Evolutionary conservation across 2,888 invertebrate genomes (phyloP).

Genomic region (Caenorhabditis auriculariae): DNA sequence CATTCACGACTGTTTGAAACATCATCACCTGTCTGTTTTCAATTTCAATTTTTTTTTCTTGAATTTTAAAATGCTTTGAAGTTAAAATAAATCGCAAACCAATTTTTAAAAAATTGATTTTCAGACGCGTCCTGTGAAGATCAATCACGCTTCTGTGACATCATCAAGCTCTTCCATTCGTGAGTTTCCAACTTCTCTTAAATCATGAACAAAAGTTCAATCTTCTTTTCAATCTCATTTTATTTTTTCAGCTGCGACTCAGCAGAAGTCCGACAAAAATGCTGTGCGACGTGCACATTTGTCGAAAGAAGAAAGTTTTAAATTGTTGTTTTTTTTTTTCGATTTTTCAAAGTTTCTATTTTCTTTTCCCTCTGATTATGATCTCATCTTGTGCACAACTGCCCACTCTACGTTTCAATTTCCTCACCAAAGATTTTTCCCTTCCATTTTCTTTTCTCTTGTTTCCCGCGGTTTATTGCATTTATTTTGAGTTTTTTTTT

Average conservation of each 20-base stretch:
- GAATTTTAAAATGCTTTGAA: too few species aligned
- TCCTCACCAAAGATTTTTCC: too few species aligned
- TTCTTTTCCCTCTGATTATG: too few species aligned
- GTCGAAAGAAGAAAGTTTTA: slow-evolving; percentile 26
- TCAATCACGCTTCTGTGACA: slow-evolving; percentile 60
- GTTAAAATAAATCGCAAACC: neutral
- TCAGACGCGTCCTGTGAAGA: slow-evolving; percentile 52
- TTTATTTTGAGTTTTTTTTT: too few species aligned
- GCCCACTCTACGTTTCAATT: too few species aligned
- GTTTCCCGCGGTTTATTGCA: too few species aligned
- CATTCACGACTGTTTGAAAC: too few species aligned
- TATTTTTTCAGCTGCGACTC: slow-evolving; percentile 50
- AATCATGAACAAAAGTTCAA: neutral
- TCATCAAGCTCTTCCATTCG: slow-evolving; percentile 61
- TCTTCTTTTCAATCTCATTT: slow-evolving; percentile 1
- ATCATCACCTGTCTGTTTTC: too few species aligned
- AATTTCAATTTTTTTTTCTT: too few species aligned
- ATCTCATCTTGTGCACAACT: too few species aligned
- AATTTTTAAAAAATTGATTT: slow-evolving; percentile 5
- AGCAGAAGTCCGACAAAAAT: slow-evolving; percentile 48
- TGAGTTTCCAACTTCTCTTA: slow-evolving; percentile 32
- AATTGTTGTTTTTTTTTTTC: neutral
- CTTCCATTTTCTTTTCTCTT: too few species aligned
- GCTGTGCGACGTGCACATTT: slow-evolving; percentile 49
- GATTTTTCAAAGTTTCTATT: too few species aligned